Conservation (phyloP, 2,888 invertebrate species). For the Yponomeuta cagnagella region DNA sequence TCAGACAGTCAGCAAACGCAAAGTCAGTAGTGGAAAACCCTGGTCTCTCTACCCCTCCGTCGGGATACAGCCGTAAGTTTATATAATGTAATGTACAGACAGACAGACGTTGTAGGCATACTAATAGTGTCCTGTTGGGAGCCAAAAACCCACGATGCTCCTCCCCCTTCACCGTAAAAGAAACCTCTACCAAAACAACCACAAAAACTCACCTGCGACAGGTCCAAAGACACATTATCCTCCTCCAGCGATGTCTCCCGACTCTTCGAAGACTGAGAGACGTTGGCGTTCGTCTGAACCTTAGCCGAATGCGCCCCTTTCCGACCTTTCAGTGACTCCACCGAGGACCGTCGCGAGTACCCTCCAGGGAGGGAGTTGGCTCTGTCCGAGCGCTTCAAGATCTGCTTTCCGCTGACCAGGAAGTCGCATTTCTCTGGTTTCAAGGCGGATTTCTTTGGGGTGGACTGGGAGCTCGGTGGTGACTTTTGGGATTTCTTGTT, state of each 20-base stretch:
- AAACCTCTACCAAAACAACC: no score
- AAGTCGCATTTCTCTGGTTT: conserved; percentile 50
- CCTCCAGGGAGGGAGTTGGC: conserved; percentile 57
- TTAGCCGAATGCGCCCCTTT: not conserved
- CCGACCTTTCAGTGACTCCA: conserved; percentile 25
- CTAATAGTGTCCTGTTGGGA: no score
- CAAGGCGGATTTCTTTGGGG: conserved; percentile 39
- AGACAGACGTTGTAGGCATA: no score
- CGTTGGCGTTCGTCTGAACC: conserved; percentile 21
- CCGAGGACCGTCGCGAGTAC: conserved; percentile 36
- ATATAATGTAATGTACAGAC: no score
- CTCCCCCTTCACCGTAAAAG: no score
- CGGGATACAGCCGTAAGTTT: no score
- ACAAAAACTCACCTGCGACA: conserved; percentile 47
- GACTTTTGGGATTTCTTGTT: conserved; percentile 16
- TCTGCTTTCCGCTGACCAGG: conserved; percentile 56
- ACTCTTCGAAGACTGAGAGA: conserved; percentile 37
- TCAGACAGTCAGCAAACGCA: no score
- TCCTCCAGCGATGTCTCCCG: conserved; percentile 54
- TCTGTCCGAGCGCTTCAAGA: conserved; percentile 54
- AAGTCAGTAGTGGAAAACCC: no score
- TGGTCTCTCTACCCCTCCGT: no score
- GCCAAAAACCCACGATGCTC: no score
- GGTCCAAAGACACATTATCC: conserved; percentile 56
- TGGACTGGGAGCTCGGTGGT: conserved; percentile 35